phyloP scores from a whole-genome alignment of 2,113 vertebrate genomes.

The Hippoglossus stenolepis region DNA sequence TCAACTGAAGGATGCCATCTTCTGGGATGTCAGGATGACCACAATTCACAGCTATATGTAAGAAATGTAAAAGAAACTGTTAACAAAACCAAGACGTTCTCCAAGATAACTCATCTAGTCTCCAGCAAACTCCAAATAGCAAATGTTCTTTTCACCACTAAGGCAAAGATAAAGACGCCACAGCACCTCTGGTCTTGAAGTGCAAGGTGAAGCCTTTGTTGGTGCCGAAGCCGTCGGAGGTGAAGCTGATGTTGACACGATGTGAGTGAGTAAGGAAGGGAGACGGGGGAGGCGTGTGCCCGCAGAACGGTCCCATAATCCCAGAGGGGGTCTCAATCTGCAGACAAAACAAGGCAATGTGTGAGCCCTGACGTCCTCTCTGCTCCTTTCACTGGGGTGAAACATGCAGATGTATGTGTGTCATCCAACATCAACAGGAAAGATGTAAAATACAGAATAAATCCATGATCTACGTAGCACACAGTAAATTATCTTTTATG shows the following conservation, averaged over 20 bases:
- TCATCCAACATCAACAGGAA: too few species aligned
- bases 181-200: slow-evolving; percentile 83
- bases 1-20: slow-evolving; percentile 68
- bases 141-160: background rate
- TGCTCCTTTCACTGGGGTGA: background rate
- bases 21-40: slow-evolving; percentile 74
- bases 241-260: slow-evolving; percentile 84
- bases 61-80: background rate
- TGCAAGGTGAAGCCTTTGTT: slow-evolving; percentile 88
- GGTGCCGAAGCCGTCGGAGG: slow-evolving; percentile 78
- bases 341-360: slow-evolving; percentile 6
- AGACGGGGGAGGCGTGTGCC: slow-evolving; percentile 79
- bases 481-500: too few species aligned
- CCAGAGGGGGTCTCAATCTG: slow-evolving; percentile 83
- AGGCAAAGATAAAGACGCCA: slow-evolving; percentile 3
- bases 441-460: too few species aligned
- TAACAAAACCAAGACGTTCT: background rate
- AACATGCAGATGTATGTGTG: background rate
- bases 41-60: slow-evolving; percentile 86
- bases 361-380: background rate
- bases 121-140: background rate
- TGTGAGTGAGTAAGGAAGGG: slow-evolving; percentile 80
- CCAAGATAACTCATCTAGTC: background rate
- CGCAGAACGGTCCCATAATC: slow-evolving; percentile 89
- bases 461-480: too few species aligned